phyloP scores from a whole-genome alignment of 2,113 vertebrate species.

The Brevimyrus niger region DNA sequence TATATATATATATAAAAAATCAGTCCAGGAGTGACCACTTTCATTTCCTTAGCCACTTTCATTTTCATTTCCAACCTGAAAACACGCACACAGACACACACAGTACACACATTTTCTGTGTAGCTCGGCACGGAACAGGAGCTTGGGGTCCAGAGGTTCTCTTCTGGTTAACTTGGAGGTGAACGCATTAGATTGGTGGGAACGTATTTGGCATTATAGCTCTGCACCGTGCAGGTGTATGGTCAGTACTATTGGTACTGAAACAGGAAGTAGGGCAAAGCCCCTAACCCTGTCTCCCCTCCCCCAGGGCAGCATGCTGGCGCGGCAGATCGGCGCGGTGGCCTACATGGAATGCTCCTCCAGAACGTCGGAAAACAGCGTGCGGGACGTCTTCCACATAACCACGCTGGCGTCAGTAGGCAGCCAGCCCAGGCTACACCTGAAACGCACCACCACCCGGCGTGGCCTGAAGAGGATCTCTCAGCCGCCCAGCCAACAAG shows the following conservation, averaged over 20 bases:
- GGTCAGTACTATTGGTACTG: not conserved
- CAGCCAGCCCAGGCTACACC: slow-evolving; percentile 66
- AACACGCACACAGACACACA: too few species aligned
- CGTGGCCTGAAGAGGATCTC: slow-evolving; percentile 80
- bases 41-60: not conserved
- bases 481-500: slow-evolving; percentile 74
- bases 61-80: not conserved
- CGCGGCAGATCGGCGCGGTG: slow-evolving; percentile 82
- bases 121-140: not conserved
- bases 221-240: not conserved
- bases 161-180: not conserved
- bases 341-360: slow-evolving; percentile 92
- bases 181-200: not conserved
- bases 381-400: slow-evolving; percentile 93
- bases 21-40: not conserved
- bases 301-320: slow-evolving; percentile 79
- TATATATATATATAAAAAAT: not conserved
- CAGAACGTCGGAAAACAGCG: slow-evolving; percentile 90
- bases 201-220: not conserved
- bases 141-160: not conserved
- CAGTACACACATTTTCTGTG: too few species aligned
- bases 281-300: not conserved
- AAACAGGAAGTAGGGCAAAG: not conserved
- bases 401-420: slow-evolving; percentile 86
- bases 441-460: slow-evolving; percentile 84